phyloP scores from a whole-genome alignment of 2,797 vertebrate species.

The Alca torda region DNA sequence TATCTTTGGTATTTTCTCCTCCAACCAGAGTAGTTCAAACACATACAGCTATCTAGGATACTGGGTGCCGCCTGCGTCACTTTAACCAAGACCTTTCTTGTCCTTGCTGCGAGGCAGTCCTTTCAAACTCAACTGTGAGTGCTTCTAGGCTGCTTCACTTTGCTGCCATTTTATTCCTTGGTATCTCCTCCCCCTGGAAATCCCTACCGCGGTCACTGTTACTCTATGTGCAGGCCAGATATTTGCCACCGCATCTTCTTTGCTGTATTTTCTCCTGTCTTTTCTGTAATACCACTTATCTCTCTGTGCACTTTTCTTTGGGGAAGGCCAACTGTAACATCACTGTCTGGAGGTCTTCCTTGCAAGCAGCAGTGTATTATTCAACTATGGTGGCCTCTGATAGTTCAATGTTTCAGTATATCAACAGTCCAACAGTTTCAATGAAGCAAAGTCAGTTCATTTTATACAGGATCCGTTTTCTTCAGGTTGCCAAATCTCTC shows the following conservation, averaged over 20 bases:
- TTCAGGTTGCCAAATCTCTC: background rate
- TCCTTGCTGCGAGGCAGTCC: background rate
- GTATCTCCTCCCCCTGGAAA: background rate
- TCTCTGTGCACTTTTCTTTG: background rate
- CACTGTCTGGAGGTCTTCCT: background rate
- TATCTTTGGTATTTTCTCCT: background rate
- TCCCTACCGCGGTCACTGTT: background rate
- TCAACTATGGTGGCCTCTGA: background rate
- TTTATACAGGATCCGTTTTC: background rate
- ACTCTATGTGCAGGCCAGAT: background rate
- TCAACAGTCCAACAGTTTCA: background rate
- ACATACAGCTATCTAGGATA: background rate
- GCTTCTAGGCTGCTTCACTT: background rate
- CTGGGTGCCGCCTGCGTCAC: accelerated
- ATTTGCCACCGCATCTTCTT: background rate
- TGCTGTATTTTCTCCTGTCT: background rate
- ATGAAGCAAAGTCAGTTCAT: background rate
- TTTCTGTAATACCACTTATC: background rate
- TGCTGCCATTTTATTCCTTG: background rate
- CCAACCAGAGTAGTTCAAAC: background rate
- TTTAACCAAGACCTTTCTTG: background rate
- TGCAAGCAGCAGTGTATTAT: background rate
- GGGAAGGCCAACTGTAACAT: background rate
- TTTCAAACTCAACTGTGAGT: background rate
- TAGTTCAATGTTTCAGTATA: background rate